phyloP scores from a whole-genome alignment of 2,888 invertebrate genomes.

The Rhopalosiphum nymphaeae region DNA sequence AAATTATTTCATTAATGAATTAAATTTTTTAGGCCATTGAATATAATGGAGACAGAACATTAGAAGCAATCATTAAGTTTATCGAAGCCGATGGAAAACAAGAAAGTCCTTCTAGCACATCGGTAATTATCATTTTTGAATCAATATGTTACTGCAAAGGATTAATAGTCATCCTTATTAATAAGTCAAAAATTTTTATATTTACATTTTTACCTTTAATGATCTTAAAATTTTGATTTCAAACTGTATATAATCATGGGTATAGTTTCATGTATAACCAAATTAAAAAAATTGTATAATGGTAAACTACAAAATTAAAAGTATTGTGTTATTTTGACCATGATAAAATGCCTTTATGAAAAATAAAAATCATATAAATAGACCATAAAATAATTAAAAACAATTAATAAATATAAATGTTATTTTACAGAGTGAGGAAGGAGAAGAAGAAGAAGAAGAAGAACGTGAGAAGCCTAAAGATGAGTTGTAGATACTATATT shows the following conservation, averaged over 20 bases:
- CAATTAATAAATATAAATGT: not conserved
- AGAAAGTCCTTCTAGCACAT: conserved; percentile 76
- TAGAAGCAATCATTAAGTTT: conserved; percentile 94
- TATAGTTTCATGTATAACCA: not conserved
- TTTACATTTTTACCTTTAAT: not conserved
- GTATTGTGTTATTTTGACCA: not conserved
- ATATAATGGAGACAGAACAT: conserved; percentile 94
- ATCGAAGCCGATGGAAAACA: conserved; percentile 90
- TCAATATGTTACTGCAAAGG: not conserved
- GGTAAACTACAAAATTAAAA: not conserved
- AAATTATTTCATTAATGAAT: not conserved
- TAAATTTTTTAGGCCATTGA: conserved; percentile 77
- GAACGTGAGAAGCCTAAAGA: conserved; percentile 57
- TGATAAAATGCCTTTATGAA: not conserved
- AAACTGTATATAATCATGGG: not conserved
- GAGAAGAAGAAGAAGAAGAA: conserved; percentile 60
- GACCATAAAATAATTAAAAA: not conserved
- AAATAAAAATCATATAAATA: not conserved
- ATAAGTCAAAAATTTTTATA: not conserved
- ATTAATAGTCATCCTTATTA: not conserved
- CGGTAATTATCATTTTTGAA: conserved; percentile 33
- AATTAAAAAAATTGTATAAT: not conserved
- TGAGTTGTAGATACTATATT: conserved; percentile 63
- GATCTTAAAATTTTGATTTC: not conserved
- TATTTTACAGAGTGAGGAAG: conserved; percentile 44